phyloP scores from a whole-genome alignment of 1,140 invertebrate genomes.

The Apis laboriosa region DNA sequence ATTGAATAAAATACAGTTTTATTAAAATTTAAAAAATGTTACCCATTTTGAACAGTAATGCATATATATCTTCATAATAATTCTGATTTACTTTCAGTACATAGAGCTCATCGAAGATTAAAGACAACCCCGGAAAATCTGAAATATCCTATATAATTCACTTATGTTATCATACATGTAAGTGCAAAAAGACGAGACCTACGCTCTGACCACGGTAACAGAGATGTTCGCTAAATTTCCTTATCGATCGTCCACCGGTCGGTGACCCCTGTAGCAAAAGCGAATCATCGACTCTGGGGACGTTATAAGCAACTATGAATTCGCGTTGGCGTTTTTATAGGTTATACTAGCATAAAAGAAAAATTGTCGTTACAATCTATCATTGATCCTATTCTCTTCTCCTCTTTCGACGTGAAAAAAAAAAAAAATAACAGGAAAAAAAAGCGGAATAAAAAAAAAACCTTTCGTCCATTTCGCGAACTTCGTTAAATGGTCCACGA shows the following conservation, averaged over 20 bases:
- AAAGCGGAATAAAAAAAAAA: background rate
- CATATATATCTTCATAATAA: too few species aligned
- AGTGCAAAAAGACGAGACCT: conserved; percentile 23
- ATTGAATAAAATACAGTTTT: too few species aligned
- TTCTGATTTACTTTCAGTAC: too few species aligned
- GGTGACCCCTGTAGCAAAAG: conserved; percentile 38
- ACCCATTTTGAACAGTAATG: too few species aligned
- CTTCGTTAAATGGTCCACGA: background rate
- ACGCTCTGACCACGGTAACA: background rate
- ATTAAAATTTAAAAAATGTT: too few species aligned
- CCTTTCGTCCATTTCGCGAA: background rate
- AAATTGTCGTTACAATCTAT: background rate
- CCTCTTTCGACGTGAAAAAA: background rate
- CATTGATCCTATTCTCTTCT: background rate
- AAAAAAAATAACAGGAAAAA: background rate
- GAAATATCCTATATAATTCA: background rate
- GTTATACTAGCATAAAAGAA: background rate
- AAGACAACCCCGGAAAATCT: too few species aligned
- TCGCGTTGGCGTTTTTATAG: conserved; percentile 30
- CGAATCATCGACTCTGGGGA: conserved; percentile 36
- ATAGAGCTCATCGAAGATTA: too few species aligned
- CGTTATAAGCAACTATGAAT: conserved; percentile 21
- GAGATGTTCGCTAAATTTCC: conserved; percentile 56
- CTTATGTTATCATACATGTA: too few species aligned
- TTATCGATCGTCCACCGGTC: conserved; percentile 51